Evolutionary conservation across 2,888 invertebrate species (phyloP).

Genomic region (Sphaerophoria taeniata): DNA sequence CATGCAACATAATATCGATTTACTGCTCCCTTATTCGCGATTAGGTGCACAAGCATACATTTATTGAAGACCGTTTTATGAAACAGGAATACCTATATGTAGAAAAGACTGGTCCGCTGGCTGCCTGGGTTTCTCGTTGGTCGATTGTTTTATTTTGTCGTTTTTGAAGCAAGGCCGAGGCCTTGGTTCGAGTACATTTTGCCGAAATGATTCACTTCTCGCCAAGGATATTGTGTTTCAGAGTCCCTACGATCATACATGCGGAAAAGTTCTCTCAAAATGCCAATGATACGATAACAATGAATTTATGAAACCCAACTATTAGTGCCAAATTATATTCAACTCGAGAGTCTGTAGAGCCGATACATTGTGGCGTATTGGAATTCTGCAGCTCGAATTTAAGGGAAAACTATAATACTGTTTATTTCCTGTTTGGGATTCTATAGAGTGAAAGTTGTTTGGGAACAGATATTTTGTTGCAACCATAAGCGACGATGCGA

Average conservation of each 20-base stretch:
- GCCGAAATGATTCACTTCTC: conserved; percentile 55
- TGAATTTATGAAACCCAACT: conserved; percentile 67
- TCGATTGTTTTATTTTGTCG: background rate
- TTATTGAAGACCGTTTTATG: background rate
- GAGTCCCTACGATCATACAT: background rate
- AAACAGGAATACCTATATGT: background rate
- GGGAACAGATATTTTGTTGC: background rate
- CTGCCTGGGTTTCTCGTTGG: too few species aligned
- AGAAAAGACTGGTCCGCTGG: too few species aligned
- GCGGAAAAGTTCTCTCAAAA: conserved; percentile 58
- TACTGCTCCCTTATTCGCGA: conserved; percentile 53
- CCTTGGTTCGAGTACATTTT: conserved; percentile 32
- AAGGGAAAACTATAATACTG: conserved; percentile 5
- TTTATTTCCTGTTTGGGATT: conserved; percentile 48
- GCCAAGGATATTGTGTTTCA: conserved; percentile 57
- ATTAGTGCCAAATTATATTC: conserved; percentile 58
- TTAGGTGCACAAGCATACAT: conserved; percentile 48
- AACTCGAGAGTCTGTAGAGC: conserved; percentile 12
- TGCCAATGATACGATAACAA: conserved; percentile 65
- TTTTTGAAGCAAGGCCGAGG: conserved; percentile 1
- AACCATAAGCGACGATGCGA: conserved; percentile 18
- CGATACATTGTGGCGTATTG: too few species aligned
- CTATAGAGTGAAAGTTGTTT: background rate
- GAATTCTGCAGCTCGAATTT: background rate
- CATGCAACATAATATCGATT: conserved; percentile 74